Evolutionary conservation across 2,888 invertebrate genomes (phyloP).

Genomic region (Drosophila glabriapex): DNA sequence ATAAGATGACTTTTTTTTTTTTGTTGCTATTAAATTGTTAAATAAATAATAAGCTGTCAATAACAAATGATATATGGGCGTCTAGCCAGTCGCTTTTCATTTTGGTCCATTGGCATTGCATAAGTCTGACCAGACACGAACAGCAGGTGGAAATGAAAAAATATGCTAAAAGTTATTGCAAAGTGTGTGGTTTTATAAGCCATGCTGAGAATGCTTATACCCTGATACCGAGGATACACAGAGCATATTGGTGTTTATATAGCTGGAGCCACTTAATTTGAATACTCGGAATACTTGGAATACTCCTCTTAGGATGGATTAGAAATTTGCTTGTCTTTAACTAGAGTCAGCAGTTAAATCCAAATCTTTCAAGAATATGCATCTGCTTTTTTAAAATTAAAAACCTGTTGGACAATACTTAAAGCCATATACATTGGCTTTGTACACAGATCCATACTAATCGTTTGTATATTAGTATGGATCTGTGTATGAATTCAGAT

Average conservation of each 20-base stretch:
- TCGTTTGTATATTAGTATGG: not conserved
- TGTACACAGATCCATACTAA: too few species aligned
- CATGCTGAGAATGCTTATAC: not conserved
- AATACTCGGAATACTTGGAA: not conserved
- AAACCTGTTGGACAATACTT: not conserved
- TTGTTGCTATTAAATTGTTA: slow-evolving; percentile 37
- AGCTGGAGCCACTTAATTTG: not conserved
- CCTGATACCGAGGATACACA: not conserved
- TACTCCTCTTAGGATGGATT: not conserved
- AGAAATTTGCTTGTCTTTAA: not conserved
- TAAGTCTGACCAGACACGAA: slow-evolving; percentile 39
- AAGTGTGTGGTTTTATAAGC: not conserved
- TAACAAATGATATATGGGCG: slow-evolving; percentile 33
- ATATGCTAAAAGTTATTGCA: not conserved
- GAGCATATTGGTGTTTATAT: not conserved
- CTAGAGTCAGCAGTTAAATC: not conserved
- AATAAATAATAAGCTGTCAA: slow-evolving; percentile 50
- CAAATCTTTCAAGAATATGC: not conserved
- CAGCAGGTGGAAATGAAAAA: slow-evolving; percentile 16
- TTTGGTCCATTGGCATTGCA: slow-evolving; percentile 39
- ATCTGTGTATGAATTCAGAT: slow-evolving; percentile 14
- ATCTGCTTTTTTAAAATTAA: not conserved
- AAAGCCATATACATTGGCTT: not conserved
- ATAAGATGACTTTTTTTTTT: slow-evolving; percentile 45
- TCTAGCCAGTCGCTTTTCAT: slow-evolving; percentile 23